A percentile compares a stretch with the other conserved stretches of the same genome.
Evolutionary conservation across 2,797 vertebrate genomes (phyloP).

Genomic region (Hylomyscus alleni): DNA sequence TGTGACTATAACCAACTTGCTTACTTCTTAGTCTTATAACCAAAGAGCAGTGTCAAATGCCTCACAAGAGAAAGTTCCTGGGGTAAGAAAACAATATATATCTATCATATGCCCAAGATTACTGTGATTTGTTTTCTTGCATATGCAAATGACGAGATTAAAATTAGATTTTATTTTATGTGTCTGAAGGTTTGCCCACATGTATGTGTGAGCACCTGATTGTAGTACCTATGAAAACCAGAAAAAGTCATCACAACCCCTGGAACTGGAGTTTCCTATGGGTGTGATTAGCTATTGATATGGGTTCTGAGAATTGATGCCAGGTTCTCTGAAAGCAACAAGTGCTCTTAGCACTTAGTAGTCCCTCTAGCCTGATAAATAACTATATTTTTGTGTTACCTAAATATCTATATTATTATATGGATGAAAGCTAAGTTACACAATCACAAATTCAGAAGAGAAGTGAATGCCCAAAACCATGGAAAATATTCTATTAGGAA

Average conservation of each 20-base stretch:
- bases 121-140: accelerated
- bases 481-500: neutral
- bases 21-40: neutral
- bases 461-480: neutral
- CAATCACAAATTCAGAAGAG: neutral
- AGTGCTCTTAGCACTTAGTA: neutral
- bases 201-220: neutral
- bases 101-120: neutral
- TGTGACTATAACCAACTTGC: neutral
- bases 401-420: neutral
- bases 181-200: neutral
- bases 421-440: neutral
- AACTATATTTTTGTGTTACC: neutral
- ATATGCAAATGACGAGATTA: neutral
- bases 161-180: neutral
- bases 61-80: neutral
- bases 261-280: neutral
- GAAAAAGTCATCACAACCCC: neutral
- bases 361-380: neutral
- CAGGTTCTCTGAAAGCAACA: neutral
- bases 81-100: accelerated
- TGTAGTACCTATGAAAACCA: neutral
- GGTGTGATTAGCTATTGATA: neutral
- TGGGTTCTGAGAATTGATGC: neutral
- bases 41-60: neutral